Evolutionary conservation across 2,888 invertebrate genomes (phyloP), one percentile per base, ranked within the genome.

Genomic region (Scelioninae gen. 2): DNA sequence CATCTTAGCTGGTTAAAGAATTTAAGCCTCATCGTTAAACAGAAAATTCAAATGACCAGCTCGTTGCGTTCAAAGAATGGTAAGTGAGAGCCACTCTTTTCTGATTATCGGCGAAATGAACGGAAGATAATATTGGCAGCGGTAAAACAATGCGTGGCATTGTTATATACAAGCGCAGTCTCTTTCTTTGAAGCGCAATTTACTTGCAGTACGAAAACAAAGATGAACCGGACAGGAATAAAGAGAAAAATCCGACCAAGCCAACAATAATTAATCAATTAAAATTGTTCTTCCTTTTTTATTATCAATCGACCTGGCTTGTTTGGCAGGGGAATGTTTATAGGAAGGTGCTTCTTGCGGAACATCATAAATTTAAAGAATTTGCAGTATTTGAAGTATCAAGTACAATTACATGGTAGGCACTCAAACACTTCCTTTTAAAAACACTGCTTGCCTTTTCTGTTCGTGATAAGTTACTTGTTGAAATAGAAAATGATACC

Each of bases 1-100:
- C 75, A 78, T 82, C 81, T 81, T 76, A 70, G 22, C 53, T 41
- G 58, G 43, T 64, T 60, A 37, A 60, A 63, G 73, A 76, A 74
- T 72, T 74, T 55, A 22, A 68, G 22, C 28, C 48, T 64, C 46
- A 46, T 65, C 50, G 46, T 65, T 68, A 28, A 64, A 63, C 35
- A 48, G 64, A 58, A 65, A 70, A 65, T 61, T 60, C 16, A 53
- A 73, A 22, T 64, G 70, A 10, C 48, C 53, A 45, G 50, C 48
- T 63, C 48, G 57, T 52, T 48, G 50, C 57, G 52, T 31, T 52
- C 43, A 31, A 69, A 22, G 65, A 73, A 69, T 65, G 58, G 19
- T 41, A 73, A 73, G 55, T 63, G 58, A 13, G 46, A 61, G 31
- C 43, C 57, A 43, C 55, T 52, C 35, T 58, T 53, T 71, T 53